Base-by-base conservation (phyloP, 2,113 vertebrate species). In the Barbus barbus region DNA sequence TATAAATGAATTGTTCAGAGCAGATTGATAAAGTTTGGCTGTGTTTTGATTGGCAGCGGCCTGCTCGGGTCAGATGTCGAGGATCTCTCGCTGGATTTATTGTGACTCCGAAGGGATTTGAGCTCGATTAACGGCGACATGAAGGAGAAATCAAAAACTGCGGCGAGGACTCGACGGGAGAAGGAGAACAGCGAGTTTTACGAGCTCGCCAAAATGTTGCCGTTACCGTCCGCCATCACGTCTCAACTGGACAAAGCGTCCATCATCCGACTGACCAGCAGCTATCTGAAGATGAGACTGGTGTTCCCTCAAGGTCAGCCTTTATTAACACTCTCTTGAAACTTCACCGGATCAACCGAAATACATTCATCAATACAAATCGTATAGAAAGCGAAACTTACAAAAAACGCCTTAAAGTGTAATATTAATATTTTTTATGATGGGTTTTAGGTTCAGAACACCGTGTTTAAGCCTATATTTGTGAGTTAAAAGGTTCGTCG, bases 91-190 rank as follows among this genome's bases (percentile, higher is more conserved):
- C 48, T 41, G 76, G 36, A 61, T 78, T 13, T 38, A 60, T 3
- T 24, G 51, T 24, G 16, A 78, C 22, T 22, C 13, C 13, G 0
- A 60, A n/a, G 31, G 75, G 33, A 24, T 78, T 18, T 60, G 3
- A 78, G 61, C 36, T 75, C n/a, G 65, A 28, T 28, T 75, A 13
- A 8, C 80, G 36, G 78, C 12, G 84, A 26, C 73, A 99, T 99
- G 98, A 99, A 99, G 95, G 98, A 99, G 93, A 99, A 99, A 89
- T 99, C 97, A 12, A 99, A 98, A 92, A 99, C 98, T 86, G 98
- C 98, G 69, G 98, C 98, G 90, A 96, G 98, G 92, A 98, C 97
- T 67, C 97, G 98, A 44, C 95, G 98, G 92, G 98, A 99, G 87
- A 99, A 99, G 89, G 98, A 99, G 89, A 99, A 99, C 90, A 96